Conservation (phyloP, 2,113 vertebrate genomes). For the Cyanoliseus patagonus region DNA sequence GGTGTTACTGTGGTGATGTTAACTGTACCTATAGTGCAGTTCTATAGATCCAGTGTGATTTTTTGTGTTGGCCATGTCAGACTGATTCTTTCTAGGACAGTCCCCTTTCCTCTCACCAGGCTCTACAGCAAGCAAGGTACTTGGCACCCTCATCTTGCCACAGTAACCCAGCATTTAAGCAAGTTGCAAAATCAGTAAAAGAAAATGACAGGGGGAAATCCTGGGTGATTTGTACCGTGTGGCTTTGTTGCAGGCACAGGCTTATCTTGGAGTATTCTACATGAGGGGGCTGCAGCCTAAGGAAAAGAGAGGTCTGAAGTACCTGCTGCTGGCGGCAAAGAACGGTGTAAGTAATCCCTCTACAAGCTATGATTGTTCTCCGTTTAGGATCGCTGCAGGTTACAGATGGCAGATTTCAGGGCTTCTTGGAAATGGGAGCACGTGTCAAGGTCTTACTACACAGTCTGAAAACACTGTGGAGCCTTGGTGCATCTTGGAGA, state of each 20-base stretch:
- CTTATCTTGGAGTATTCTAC: constrained; percentile 87
- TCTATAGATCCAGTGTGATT: background rate
- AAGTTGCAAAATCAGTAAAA: background rate
- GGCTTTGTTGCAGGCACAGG: constrained; percentile 82
- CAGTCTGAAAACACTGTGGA: background rate
- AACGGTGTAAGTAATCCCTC: constrained; percentile 72
- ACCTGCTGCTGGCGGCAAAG: constrained; percentile 85
- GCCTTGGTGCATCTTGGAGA: background rate
- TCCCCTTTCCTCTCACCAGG: background rate
- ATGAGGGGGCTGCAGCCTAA: constrained; percentile 75
- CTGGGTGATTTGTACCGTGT: background rate
- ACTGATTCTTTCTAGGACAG: background rate
- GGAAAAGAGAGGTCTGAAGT: constrained; percentile 76
- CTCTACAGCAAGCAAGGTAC: background rate
- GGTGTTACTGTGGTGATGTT: background rate
- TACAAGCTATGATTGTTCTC: background rate
- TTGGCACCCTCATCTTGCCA: background rate
- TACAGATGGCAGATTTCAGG: background rate
- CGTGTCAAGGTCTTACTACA: background rate
- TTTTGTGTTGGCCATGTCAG: background rate
- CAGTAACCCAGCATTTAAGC: background rate
- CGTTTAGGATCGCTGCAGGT: background rate
- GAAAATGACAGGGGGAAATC: background rate
- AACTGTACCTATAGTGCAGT: background rate
- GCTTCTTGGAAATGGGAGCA: background rate